Base-by-base conservation (phyloP, 2,888 invertebrate genomes). In the Leptopilina drosophilae region DNA sequence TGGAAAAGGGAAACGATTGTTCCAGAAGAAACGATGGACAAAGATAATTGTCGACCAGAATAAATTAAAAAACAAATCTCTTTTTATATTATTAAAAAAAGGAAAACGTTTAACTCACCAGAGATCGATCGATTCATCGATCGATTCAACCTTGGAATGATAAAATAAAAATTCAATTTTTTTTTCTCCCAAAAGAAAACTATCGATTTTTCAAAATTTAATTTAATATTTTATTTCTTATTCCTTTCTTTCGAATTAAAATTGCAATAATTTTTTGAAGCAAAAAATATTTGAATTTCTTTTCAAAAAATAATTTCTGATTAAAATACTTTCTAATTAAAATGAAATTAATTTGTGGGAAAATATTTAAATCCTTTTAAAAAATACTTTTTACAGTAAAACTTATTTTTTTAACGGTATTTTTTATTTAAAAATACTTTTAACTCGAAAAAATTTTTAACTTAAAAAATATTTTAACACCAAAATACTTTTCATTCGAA, bases 1-100 rank as follows among this genome's bases (percentile, higher is more conserved):
- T 56, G 73, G 73, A 73, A 73, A 73, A 73, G 56, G 73, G 40
- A 73, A 73, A 56, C 53, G 73, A 73, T 73, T 73, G 73, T 73
- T 73, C 9, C n/a, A 73, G 73, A 73, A 73, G 73, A 56, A 49
- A 33, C 73, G 73, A 73, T 73, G 73, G 73, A 73, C 56, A 26
- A 59, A 73, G 73, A 73, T 73, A 73, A 73, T 59, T 73, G 73
- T n/a, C 73, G 15, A 59, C 56, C 33, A 56, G 33, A 53, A 73
- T 73, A 73, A 73, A 73, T 73, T 56, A 73, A 73, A 33, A 73
- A 69, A 69, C 53, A 73, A 73, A 73, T 56, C 56, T 56, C n/a
- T 56, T 33, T 33, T 33, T 33, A 33, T 33, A 33, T 33, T 33
- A 33, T 33, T 33, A 33, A 33, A 73, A 11, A 49, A 11, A 49